Evolutionary conservation across 2,888 invertebrate species (phyloP), one percentile per base, ranked within the genome.

Genomic region (Branchipolynoe longqiensis): DNA sequence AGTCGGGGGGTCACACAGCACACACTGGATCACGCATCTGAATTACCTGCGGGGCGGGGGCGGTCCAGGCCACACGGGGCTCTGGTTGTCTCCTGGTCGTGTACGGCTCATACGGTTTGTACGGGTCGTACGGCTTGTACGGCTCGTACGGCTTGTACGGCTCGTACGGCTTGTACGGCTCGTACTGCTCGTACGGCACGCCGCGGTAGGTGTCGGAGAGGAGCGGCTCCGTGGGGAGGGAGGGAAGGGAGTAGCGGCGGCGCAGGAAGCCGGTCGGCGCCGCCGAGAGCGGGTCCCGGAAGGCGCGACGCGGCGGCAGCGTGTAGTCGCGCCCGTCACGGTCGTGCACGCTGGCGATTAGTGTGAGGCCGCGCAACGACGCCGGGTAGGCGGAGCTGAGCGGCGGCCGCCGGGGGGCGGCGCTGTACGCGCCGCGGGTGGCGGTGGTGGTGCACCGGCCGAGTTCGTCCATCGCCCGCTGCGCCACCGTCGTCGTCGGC

Each of bases 231-330:
- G 14, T 54, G 28, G 78, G 78, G 6, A 25, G 41, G 25, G 41
- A 41, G 18, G 78, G 78, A 25, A 78, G 78, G 41, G 78, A 78
- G 28, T 78, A 25, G 48, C 78, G 78, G 1, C 78, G 41, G 18
- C 78, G 41, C 31, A 8, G 31, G 48, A 78, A 78, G 1, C 78
- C 78, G 18, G 41, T 18, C n/a, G 78, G 78, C 2, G 18, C 14
- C 62, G 62, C 25, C 38, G 38, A 0, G 31, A 62, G 28, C 28
- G 62, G 28, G 56, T 56, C n/a, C n/a, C 25, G 56, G 56, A 56
- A n/a, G 28, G 62, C 12, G 28, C 31, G 62, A 3, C 62, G 62
- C n/a, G 62, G n/a, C 14, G 62, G 62, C n/a, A 62, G 18, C 28
- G 62, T 62, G 62, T 62, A 62, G 25, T 62, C 62, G 3, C 62